phyloP scores from a whole-genome alignment of 2,113 vertebrate genomes.

The Miniopterus natalensis region DNA sequence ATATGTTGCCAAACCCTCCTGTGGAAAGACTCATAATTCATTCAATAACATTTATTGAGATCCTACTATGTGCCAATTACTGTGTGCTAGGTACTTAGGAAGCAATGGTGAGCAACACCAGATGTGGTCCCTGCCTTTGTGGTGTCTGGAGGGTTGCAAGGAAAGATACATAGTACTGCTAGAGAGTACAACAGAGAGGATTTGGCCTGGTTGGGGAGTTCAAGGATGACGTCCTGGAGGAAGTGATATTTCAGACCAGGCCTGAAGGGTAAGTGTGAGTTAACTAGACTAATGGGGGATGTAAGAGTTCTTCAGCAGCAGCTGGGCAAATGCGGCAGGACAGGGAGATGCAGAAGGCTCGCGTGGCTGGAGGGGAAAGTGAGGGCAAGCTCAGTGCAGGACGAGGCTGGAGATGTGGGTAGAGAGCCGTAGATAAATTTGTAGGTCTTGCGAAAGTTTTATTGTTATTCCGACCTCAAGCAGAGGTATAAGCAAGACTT shows the following conservation, averaged over 20 bases:
- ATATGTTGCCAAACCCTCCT: background rate
- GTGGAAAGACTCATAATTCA: slow-evolving; percentile 25
- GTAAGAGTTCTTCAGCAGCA: background rate
- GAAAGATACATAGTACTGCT: background rate
- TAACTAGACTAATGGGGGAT: background rate
- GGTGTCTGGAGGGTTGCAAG: background rate
- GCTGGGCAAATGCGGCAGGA: background rate
- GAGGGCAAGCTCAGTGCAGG: background rate
- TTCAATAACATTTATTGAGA: background rate
- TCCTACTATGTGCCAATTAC: background rate
- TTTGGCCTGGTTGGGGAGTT: background rate
- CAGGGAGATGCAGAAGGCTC: background rate
- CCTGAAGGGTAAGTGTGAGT: background rate
- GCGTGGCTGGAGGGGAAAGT: background rate
- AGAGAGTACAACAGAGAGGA: background rate
- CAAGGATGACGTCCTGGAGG: background rate
- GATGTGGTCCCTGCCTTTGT: background rate
- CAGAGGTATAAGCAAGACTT: background rate
- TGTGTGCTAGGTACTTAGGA: background rate
- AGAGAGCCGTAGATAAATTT: background rate
- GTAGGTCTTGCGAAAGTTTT: background rate
- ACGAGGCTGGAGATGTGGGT: background rate
- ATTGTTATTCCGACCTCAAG: background rate
- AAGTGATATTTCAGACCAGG: slow-evolving; percentile 11
- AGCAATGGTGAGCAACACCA: background rate